Conservation (phyloP, 2,113 vertebrate genomes). For the Spheniscus mendiculus region DNA sequence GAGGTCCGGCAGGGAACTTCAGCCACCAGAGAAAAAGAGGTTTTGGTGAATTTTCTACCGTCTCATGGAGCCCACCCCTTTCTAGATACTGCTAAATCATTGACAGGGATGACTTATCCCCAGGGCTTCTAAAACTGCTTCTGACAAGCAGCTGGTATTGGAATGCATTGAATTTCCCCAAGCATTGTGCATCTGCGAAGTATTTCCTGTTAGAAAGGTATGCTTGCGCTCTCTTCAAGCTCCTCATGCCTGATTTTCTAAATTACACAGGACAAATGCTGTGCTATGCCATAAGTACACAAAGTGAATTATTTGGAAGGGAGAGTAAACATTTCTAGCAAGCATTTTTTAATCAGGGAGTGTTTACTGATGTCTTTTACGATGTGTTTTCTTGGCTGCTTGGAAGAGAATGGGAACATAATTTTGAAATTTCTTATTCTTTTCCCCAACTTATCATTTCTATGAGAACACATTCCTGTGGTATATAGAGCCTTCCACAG, state of each 20-base stretch:
- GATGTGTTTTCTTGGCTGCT: background rate
- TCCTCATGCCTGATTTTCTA: background rate
- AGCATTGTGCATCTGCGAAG: background rate
- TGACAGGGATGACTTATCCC: background rate
- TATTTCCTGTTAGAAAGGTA: background rate
- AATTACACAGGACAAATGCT: background rate
- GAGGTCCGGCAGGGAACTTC: background rate
- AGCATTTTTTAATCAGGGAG: background rate
- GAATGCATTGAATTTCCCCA: background rate
- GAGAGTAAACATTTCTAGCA: background rate
- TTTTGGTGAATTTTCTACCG: background rate
- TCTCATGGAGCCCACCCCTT: background rate
- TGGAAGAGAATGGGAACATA: background rate
- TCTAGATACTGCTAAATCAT: background rate
- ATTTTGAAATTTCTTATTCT: background rate
- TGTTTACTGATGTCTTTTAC: background rate
- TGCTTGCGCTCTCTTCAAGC: background rate
- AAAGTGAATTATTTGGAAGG: background rate
- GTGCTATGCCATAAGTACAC: background rate
- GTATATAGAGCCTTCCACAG: background rate
- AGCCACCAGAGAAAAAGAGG: background rate
- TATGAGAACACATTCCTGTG: rapidly evolving
- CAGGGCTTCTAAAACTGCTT: background rate
- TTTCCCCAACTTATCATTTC: background rate
- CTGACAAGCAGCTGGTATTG: background rate